A percentile compares a stretch with the other conserved stretches of the same genome.
Conservation (phyloP, 2,113 vertebrate species). For the Paedocypris sp. region DNA sequence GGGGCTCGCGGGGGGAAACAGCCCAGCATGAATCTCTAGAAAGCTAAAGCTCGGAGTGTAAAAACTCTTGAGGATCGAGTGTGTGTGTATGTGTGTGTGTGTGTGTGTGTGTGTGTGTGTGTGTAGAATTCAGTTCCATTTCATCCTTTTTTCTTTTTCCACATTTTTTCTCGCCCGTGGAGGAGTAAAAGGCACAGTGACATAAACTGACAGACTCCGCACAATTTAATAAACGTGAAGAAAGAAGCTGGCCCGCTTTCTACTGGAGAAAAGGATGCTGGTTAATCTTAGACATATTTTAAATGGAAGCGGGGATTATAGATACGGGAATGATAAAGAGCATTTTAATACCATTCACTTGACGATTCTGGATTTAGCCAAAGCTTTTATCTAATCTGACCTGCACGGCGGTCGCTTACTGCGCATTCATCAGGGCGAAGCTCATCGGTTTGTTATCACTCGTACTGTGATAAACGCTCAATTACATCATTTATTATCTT, state of each 20-base stretch:
- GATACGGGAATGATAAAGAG: too few relatives aligned
- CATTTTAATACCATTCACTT: neutral
- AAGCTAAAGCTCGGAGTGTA: too few relatives aligned
- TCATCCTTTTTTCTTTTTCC: neutral
- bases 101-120: neutral
- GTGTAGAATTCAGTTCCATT: neutral
- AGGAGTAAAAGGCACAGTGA: neutral
- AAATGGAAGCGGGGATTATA: too few relatives aligned
- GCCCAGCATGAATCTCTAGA: slow-evolving; percentile 18
- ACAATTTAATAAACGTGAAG: neutral
- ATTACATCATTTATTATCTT: too few relatives aligned
- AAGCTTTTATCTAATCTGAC: neutral
- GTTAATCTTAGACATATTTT: too few relatives aligned
- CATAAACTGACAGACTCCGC: neutral
- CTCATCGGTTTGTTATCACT: slow-evolving; percentile 9
- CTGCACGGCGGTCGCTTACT: neutral
- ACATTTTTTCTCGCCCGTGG: neutral
- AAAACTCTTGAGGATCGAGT: too few relatives aligned
- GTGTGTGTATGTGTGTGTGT: slow-evolving; percentile 1
- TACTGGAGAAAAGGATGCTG: slow-evolving; percentile 5
- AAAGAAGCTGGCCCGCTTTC: neutral
- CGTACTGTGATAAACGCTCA: too few relatives aligned
- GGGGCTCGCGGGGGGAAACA: slow-evolving; percentile 25
- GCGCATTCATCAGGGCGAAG: neutral
- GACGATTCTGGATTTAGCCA: neutral